These are phyloP conservation scores for Dynastes grantii DNA, from an alignment of 2,888 invertebrate species.

Conservation along the genomic window DNA sequence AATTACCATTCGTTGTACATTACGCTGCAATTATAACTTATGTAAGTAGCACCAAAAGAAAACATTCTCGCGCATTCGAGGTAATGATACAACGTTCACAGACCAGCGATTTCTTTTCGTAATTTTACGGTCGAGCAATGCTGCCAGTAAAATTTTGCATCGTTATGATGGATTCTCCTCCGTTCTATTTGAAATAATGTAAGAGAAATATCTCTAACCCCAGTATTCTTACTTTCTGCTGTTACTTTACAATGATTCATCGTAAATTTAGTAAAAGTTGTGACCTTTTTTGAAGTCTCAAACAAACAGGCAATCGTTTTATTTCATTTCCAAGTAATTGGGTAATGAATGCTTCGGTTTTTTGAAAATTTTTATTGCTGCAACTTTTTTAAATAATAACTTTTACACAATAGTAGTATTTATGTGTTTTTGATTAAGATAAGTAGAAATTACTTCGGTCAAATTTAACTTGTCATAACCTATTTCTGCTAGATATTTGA, in stretches of 20 bases:
- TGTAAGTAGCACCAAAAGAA: slow-evolving; percentile 1
- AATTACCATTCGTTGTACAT: too few relatives aligned
- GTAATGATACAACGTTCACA: slow-evolving; percentile 14
- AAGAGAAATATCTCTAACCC: background rate
- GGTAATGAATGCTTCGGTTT: too few relatives aligned
- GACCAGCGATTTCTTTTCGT: slow-evolving; percentile 33
- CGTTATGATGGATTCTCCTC: slow-evolving; percentile 10
- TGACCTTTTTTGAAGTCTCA: too few relatives aligned
- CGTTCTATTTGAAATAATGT: slow-evolving; percentile 12
- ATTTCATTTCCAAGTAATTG: too few relatives aligned
- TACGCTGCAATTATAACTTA: slow-evolving; percentile 4
- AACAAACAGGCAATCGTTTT: too few relatives aligned
- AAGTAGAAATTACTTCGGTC: too few relatives aligned
- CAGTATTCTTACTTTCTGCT: slow-evolving; percentile 3
- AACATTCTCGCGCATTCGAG: background rate
- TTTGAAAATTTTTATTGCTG: too few relatives aligned
- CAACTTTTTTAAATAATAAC: too few relatives aligned
- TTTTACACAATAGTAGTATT: too few relatives aligned
- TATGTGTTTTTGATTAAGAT: too few relatives aligned
- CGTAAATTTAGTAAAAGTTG: background rate
- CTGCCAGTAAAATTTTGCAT: slow-evolving; percentile 21
- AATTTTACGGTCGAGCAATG: slow-evolving; percentile 33
- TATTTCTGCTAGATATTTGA: too few relatives aligned
- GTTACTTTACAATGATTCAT: background rate
- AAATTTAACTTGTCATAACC: too few relatives aligned